Conservation (phyloP, 2,797 vertebrate genomes). For the Spatula clypeata region DNA sequence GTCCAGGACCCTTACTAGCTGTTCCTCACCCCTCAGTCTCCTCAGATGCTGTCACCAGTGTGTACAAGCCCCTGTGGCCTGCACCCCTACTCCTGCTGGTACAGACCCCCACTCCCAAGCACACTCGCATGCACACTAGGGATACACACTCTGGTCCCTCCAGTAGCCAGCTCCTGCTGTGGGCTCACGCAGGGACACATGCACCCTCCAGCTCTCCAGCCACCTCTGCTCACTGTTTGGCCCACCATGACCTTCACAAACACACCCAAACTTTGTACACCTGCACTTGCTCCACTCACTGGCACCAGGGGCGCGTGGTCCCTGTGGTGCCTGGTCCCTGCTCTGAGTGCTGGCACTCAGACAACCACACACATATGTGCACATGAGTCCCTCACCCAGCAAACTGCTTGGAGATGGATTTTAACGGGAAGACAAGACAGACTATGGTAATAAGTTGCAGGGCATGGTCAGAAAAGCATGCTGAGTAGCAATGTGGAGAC, state of each 20-base stretch:
- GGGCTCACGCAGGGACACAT: not conserved
- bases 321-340: rapidly evolving
- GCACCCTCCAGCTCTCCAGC: rapidly evolving
- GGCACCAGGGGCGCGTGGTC: not conserved
- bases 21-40: not conserved
- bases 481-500: not conserved
- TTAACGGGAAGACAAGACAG: not conserved
- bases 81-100: not conserved
- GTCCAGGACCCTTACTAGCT: not conserved
- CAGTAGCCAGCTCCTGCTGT: not conserved
- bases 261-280: not conserved
- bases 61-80: not conserved
- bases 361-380: rapidly evolving
- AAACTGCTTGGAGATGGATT: not conserved
- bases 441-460: not conserved
- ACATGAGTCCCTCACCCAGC: rapidly evolving
- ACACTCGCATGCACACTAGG: rapidly evolving
- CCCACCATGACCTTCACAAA: not conserved
- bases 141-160: not conserved
- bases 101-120: not conserved
- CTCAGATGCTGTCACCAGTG: not conserved
- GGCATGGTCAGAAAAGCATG: rapidly evolving
- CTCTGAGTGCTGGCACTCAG: not conserved
- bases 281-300: not conserved
- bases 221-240: not conserved